Evolutionary conservation across 2,888 invertebrate species (phyloP), one percentile per base, ranked within the genome.

Genomic region (Altica lythri): DNA sequence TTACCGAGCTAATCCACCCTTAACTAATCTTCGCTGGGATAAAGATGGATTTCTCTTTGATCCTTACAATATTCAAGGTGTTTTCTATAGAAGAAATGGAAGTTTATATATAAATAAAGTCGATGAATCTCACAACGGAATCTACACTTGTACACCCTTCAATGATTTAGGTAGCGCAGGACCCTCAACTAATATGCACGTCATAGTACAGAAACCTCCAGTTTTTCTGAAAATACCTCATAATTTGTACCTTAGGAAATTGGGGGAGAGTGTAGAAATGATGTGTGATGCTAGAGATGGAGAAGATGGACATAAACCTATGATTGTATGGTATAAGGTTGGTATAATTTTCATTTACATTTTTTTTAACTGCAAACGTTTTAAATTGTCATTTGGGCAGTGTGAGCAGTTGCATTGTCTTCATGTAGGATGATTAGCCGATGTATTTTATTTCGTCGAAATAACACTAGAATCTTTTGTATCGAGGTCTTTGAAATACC

Each of bases 21-120:
- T 95, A 62, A 90, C 90, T 45, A 90, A 90, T 72, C 80, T 95
- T 52, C 85, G 91, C 61, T 96, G 96, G 95, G 92, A 92, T 74
- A 95, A 95, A 75, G 93, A 95, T 73, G 92, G 92, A 12, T 88
- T 92, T 66, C 83, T 92, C 1, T 94, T 90, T 75, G 92, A 94
- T 73, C 92, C 93, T 0, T 91, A 90, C 78, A 91, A 92, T 75
- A 91, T 92, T 35, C 91, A 85, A 60, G 92, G 92, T 12, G 92
- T 93, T 0, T 90, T 89, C 73, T 90, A 88, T 72, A 84, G 90
- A 69, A 80, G 86, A 67, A 94, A 55, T 14, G 55, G 55, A n/a
- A 92, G 92, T 65, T 79, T 93, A 30, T 88, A 63, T 48, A 65
- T 71, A 71, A 88, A 86, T 67, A 87, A 88, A 79, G 93, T 95